Percentiles rank a stretch among this genome's conserved stretches.
Evolutionary conservation across 2,888 invertebrate species (phyloP).

Genomic region (Agriopis aurantiaria): DNA sequence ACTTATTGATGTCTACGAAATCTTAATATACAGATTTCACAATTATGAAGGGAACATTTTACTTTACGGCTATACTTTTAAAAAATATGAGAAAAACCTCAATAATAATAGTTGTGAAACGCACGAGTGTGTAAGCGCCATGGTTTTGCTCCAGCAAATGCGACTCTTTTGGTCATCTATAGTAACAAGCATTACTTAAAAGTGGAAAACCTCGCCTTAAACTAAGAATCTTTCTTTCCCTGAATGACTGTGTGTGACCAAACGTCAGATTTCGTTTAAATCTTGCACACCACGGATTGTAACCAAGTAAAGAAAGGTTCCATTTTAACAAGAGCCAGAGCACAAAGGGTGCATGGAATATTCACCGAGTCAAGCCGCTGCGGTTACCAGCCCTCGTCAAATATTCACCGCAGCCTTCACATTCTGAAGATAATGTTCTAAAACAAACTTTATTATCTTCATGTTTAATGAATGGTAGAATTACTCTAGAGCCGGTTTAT

Average conservation of each 20-base stretch:
- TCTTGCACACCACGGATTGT: background rate
- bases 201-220: too few relatives aligned
- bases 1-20: too few relatives aligned
- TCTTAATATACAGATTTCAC: too few relatives aligned
- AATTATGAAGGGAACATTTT: too few relatives aligned
- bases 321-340: background rate
- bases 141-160: too few relatives aligned
- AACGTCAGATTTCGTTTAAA: conserved; percentile 1
- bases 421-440: conserved; percentile 25
- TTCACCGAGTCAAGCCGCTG: conserved; percentile 17
- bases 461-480: conserved; percentile 15
- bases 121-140: too few relatives aligned
- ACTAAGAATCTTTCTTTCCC: background rate
- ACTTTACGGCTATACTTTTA: too few relatives aligned
- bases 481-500: conserved; percentile 7
- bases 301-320: background rate
- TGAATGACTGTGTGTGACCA: background rate
- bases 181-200: too few relatives aligned
- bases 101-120: too few relatives aligned
- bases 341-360: conserved; percentile 39
- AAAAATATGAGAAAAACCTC: too few relatives aligned
- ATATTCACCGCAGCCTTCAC: conserved; percentile 32
- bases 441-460: conserved; percentile 31
- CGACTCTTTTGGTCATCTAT: too few relatives aligned
- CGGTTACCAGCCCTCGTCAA: conserved; percentile 34